Base-by-base conservation (phyloP, 2,888 invertebrate genomes). In the Junonia oenone region DNA sequence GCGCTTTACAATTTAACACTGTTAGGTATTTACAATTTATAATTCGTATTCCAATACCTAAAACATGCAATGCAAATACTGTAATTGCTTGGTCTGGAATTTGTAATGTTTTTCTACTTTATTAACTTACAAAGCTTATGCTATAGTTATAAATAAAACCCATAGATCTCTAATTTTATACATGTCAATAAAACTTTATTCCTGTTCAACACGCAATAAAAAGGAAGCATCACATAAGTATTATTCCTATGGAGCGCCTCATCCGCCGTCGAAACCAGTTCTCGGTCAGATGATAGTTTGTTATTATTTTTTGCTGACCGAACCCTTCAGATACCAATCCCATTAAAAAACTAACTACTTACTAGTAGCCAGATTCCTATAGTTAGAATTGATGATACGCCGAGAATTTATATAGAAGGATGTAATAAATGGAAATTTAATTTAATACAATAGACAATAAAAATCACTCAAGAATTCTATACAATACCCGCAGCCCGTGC, bases 261-360 rank as follows among this genome's bases (percentile, higher is more conserved):
- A 78, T 79, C 78, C 78, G 72, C 65, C 71, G 73, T 65, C 61
- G 60, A 54, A 88, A 88, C 89, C 84, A 67, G 89, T 89, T 87
- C 75, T 75, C 62, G 69, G 62, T 65, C 82, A 81, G 79, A 85
- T 85, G 78, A 86, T 81, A 73, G 78, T 80, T 81, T 84, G 80
- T 85, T 85, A 78, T 84, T 84, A 81, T 83, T 82, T 83, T 84
- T 83, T 65, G 66, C 66, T 55, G 68, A 65, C 68, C 68, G 66
- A 69, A 70, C 70, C 73, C 68, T 63, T 59, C 63, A 33, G 53
- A 55, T 59, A 45, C 43, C 54, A 38, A 50, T 38, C 38, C 43
- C 67, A 68, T 67, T 65, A 68, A 69, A 60, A 50, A 47, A 47
- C 35, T 29, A 38, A 33, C 47, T 33, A 45, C 15, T 43, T n/a